Evolutionary conservation across 2,888 invertebrate species (phyloP).

Genomic region (Drosophila borborema): DNA sequence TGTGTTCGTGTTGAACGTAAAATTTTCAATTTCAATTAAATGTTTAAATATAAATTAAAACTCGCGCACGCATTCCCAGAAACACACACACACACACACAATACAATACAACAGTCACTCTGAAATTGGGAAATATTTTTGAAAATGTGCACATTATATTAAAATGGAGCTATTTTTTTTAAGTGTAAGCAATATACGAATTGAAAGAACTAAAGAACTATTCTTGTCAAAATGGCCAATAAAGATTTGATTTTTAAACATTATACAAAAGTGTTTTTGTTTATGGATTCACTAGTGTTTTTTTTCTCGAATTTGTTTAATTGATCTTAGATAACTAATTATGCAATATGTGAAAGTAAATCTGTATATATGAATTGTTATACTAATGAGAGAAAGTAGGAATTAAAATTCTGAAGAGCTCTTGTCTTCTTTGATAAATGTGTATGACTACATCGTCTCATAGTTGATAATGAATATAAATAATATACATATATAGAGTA

Average conservation of each 20-base stretch:
- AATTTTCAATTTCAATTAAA: constrained; percentile 51
- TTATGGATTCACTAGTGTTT: neutral
- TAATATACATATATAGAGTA: neutral
- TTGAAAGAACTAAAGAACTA: constrained; percentile 72
- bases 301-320: too few relatives aligned
- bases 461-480: too few relatives aligned
- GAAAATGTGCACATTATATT: constrained; percentile 61
- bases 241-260: constrained; percentile 75
- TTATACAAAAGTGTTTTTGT: neutral
- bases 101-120: constrained; percentile 6
- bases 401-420: neutral
- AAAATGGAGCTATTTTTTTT: constrained; percentile 52
- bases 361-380: neutral
- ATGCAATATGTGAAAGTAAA: neutral
- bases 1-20: constrained; percentile 56
- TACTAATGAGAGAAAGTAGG: neutral
- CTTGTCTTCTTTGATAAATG: too few relatives aligned
- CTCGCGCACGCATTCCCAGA: constrained; percentile 49
- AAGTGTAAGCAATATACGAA: constrained; percentile 53
- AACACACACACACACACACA: constrained; percentile 5
- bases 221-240: constrained; percentile 85
- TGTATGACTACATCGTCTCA: too few relatives aligned
- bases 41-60: constrained; percentile 47
- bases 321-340: neutral
- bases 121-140: constrained; percentile 44